These are phyloP conservation scores for Rhabdomys pumilio DNA, from an alignment of 2,797 vertebrate genomes.

Conservation along the genomic window DNA sequence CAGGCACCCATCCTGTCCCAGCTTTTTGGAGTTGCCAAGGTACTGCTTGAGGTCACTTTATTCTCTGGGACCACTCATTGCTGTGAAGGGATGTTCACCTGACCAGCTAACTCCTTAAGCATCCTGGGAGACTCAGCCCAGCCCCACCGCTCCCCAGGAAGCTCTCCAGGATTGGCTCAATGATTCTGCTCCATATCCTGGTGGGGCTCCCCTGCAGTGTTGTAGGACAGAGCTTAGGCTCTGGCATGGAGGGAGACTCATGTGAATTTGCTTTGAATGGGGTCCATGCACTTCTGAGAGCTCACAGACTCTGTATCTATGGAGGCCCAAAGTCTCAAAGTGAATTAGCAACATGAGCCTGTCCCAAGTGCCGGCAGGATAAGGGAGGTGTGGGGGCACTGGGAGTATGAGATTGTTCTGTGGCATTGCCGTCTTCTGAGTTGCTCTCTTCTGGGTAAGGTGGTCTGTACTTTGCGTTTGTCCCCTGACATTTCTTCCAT, in stretches of 20 bases:
- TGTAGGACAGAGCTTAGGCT: not conserved
- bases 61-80: not conserved
- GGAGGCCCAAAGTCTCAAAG: not conserved
- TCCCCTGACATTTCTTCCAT: not conserved
- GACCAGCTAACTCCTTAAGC: not conserved
- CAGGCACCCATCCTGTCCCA: not conserved
- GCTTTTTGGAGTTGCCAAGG: not conserved
- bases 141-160: slow-evolving; percentile 22
- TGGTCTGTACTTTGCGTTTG: not conserved
- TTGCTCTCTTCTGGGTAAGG: not conserved
- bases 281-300: not conserved
- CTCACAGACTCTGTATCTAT: not conserved
- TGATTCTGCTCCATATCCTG: not conserved
- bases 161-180: not conserved
- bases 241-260: not conserved
- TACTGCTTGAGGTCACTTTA: not conserved
- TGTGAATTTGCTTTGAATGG: not conserved
- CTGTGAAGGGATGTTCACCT: not conserved
- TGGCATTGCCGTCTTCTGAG: not conserved
- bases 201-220: not conserved
- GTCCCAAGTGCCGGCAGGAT: not conserved
- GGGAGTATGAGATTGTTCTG: not conserved
- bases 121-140: not conserved
- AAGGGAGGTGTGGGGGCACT: not conserved
- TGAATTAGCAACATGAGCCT: not conserved